A percentile compares a stretch with the other conserved stretches of the same genome.
Conservation (phyloP, 1,140 invertebrate genomes). For the Drosophila sturtevanti region DNA sequence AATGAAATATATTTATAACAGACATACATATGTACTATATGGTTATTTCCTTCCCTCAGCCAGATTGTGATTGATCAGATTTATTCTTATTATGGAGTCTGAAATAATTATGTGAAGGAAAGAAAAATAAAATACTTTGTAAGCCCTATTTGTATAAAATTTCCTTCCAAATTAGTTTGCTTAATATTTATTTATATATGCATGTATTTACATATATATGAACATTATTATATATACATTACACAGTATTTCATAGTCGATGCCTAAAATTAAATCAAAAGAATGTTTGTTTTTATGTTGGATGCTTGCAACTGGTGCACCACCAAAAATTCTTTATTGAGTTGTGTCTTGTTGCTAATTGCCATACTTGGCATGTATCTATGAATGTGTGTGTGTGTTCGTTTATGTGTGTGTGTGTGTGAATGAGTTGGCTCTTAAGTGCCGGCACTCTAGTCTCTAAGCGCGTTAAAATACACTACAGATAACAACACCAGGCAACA, state of each 20-base stretch:
- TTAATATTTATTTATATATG: too few relatives aligned
- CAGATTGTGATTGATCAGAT: too few relatives aligned
- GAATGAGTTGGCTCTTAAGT: constrained; percentile 19
- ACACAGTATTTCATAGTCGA: neutral
- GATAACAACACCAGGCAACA: constrained; percentile 22
- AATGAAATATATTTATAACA: too few relatives aligned
- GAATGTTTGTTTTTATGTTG: neutral
- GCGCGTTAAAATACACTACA: constrained; percentile 65
- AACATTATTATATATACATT: too few relatives aligned
- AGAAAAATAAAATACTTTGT: too few relatives aligned
- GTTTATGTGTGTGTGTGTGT: neutral
- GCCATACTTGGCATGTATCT: constrained; percentile 36
- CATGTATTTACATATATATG: too few relatives aligned
- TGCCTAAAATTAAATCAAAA: neutral
- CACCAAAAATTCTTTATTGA: constrained; percentile 6
- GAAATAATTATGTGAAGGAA: too few relatives aligned
- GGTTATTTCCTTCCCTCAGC: too few relatives aligned
- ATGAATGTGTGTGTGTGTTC: constrained; percentile 1
- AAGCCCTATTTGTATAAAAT: too few relatives aligned
- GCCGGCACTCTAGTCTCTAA: constrained; percentile 45
- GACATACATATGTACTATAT: too few relatives aligned
- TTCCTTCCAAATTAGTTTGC: too few relatives aligned
- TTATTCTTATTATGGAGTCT: too few relatives aligned
- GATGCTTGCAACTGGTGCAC: constrained; percentile 7
- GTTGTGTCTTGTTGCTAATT: constrained; percentile 33